Evolutionary conservation across 1,140 invertebrate species (phyloP), one percentile per base, ranked within the genome.

Genomic region (Leptinotarsa undecemlineata): DNA sequence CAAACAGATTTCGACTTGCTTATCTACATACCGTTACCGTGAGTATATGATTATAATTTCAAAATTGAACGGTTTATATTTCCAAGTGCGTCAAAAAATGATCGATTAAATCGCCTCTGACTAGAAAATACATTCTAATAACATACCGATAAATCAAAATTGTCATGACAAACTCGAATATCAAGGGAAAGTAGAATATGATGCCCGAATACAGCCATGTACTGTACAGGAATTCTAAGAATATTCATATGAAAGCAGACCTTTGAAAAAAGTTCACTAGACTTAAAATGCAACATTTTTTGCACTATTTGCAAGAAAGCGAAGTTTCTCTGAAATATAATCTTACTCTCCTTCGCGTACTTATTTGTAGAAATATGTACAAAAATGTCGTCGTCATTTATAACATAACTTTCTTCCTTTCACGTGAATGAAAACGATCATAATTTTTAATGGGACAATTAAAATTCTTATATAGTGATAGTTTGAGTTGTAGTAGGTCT

Each of bases 261-360:
- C 17, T 57, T 57, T 15, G 51, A 6, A 57, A 57, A 57, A 17
- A 57, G 51, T 19, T 19, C n/a, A 1, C 4, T 57, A n/a, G 51
- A 57, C 51, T 57, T 57, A 57, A 57, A 57, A 57, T 57, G 51
- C 51, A 57, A 15, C 51, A 57, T 4, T 57, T 57, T 57, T 57
- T 57, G 51, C 51, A 15, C 51, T 57, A 57, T 19, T 57, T 57
- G 17, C 51, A 57, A 57, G 51, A 57, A 57, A 57, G 51, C 3
- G 51, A 57, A 57, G 51, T 57, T 57, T 57, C 51, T 57, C 51
- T 57, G 51, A 57, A 57, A 57, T 57, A 57, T 57, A 57, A 57
- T 57, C 51, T 57, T 57, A 57, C 33, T 8, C 33, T 42, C 33
- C 33, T 42, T 42, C 33, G 51, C 15, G 51, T 57, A 57, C 51